phyloP scores from a whole-genome alignment of 2,888 invertebrate species.

The Megastigmus dorsalis region DNA sequence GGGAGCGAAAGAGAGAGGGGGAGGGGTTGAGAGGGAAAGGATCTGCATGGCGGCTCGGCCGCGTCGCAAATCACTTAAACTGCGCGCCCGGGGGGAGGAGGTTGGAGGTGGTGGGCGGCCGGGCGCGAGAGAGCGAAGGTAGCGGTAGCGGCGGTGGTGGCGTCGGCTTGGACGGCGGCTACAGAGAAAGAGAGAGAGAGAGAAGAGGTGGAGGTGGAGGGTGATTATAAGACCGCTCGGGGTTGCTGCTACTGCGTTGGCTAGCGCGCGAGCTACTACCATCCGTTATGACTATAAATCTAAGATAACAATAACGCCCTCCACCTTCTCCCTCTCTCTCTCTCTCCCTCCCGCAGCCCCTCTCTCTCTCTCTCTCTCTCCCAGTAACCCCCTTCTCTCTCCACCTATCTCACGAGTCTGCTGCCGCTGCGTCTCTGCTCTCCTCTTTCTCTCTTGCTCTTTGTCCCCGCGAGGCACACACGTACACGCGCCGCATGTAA shows the following conservation, averaged over 20 bases:
- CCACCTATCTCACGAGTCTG: slow-evolving; percentile 37
- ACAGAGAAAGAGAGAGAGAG: too few species aligned
- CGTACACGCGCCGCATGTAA: not conserved
- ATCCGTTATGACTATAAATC: slow-evolving; percentile 75
- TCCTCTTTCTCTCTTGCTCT: slow-evolving; percentile 51
- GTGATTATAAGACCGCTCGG: slow-evolving; percentile 75
- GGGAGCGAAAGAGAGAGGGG: slow-evolving; percentile 56
- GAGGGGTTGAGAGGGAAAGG: slow-evolving; percentile 72
- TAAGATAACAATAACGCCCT: slow-evolving; percentile 75
- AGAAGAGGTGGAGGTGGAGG: slow-evolving; percentile 67
- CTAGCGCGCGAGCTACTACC: slow-evolving; percentile 70
- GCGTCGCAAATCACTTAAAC: slow-evolving; percentile 75
- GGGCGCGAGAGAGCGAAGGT: slow-evolving; percentile 32
- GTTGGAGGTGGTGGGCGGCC: slow-evolving; percentile 54
- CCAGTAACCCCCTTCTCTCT: slow-evolving; percentile 55
- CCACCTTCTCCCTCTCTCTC: slow-evolving; percentile 57
- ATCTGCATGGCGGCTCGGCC: slow-evolving; percentile 74
- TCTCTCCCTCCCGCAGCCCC: slow-evolving; percentile 43
- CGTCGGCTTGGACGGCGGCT: slow-evolving; percentile 57
- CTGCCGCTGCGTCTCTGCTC: slow-evolving; percentile 50
- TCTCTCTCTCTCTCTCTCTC: slow-evolving; percentile 57
- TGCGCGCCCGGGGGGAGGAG: slow-evolving; percentile 66
- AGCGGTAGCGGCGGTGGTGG: slow-evolving; percentile 40
- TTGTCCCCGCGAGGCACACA: slow-evolving; percentile 50
- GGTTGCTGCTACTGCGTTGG: slow-evolving; percentile 61